These are phyloP conservation scores for Drosophila santomea DNA, from an alignment of 1,140 invertebrate species.

Conservation along the genomic window DNA sequence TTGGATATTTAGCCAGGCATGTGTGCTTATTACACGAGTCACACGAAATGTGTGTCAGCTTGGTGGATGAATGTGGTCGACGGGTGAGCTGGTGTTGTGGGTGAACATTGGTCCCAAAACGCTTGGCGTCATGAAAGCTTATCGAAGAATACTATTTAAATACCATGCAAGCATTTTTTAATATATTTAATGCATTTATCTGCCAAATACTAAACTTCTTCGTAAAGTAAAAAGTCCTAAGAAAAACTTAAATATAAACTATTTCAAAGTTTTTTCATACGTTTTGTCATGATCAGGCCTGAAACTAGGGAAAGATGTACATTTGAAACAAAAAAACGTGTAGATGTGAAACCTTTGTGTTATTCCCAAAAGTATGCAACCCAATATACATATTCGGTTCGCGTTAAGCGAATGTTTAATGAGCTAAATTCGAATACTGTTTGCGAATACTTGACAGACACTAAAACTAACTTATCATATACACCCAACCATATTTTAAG, in stretches of 20 bases:
- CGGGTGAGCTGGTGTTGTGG: not conserved
- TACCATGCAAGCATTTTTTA: too few species aligned
- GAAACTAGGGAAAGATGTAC: too few species aligned
- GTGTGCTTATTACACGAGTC: slow-evolving; percentile 57
- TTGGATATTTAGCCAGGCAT: slow-evolving; percentile 59
- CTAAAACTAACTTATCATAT: slow-evolving; percentile 21
- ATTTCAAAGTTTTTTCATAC: too few species aligned
- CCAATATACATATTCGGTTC: not conserved
- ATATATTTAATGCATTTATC: too few species aligned
- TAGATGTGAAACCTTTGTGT: slow-evolving; percentile 6
- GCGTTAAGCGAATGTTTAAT: not conserved
- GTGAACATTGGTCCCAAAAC: slow-evolving; percentile 28
- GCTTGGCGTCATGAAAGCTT: not conserved
- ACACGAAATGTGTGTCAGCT: slow-evolving; percentile 60
- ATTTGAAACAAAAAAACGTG: not conserved
- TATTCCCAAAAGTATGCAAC: slow-evolving; percentile 22
- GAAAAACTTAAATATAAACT: too few species aligned
- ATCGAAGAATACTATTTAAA: too few species aligned
- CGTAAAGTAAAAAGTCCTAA: too few species aligned
- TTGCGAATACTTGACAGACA: slow-evolving; percentile 36
- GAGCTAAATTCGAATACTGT: slow-evolving; percentile 45
- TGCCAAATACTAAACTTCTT: too few species aligned
- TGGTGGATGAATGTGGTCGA: slow-evolving; percentile 17
- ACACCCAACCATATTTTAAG: not conserved
- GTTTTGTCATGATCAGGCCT: too few species aligned